Evolutionary conservation across 2,888 invertebrate species (phyloP).

Genomic region (Rhagonycha fulva): DNA sequence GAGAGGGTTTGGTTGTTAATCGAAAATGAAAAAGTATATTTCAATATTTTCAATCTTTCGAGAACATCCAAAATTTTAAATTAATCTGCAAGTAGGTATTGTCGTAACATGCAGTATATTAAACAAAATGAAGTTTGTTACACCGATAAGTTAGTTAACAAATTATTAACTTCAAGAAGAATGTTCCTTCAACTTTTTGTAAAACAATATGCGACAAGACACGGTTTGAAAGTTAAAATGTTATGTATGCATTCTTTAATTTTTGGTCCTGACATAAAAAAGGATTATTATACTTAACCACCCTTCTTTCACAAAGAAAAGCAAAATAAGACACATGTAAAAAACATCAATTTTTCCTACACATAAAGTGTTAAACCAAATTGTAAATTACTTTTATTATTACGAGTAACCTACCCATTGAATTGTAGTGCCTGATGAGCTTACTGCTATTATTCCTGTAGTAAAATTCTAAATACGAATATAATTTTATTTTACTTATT

Average conservation of each 20-base stretch:
- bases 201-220: not conserved
- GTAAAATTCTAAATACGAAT: too few species aligned
- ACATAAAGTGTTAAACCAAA: not conserved
- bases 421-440: not conserved
- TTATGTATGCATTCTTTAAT: not conserved
- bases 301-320: not conserved
- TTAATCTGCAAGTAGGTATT: not conserved
- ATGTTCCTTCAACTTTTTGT: not conserved
- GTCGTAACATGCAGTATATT: not conserved
- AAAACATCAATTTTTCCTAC: not conserved
- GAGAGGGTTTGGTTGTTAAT: not conserved
- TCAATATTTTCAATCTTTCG: not conserved
- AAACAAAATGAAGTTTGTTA: not conserved
- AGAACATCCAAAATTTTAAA: not conserved
- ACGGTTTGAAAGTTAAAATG: not conserved
- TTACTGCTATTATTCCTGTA: not conserved
- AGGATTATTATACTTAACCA: not conserved
- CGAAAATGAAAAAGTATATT: not conserved
- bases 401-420: not conserved
- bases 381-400: not conserved
- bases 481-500: too few species aligned
- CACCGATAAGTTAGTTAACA: not conserved
- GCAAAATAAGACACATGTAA: not conserved
- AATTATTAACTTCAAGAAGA: not conserved
- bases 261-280: not conserved